Evolutionary conservation across 2,888 invertebrate genomes (phyloP).

Genomic region (Phortica okadai): DNA sequence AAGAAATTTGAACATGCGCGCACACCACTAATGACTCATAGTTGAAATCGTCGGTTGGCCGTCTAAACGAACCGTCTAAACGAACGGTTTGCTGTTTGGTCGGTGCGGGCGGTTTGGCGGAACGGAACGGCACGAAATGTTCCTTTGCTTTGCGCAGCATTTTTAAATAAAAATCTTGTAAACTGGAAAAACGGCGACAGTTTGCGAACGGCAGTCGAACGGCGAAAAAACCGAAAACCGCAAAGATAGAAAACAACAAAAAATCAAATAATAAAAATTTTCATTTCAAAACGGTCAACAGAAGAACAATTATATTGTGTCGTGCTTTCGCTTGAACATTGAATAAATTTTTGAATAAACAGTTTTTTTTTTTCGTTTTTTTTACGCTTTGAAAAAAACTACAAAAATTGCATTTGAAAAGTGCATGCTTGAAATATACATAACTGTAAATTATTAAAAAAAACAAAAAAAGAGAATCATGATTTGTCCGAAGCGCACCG

Average conservation of each 20-base stretch:
- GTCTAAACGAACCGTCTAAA: no score
- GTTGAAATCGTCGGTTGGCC: no score
- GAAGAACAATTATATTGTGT: background rate
- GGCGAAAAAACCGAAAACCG: conserved; percentile 55
- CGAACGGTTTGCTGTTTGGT: no score
- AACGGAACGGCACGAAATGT: background rate
- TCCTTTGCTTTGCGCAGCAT: conserved; percentile 42
- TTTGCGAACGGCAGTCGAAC: conserved; percentile 66
- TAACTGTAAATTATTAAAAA: background rate
- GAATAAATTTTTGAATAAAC: background rate
- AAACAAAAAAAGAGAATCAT: conserved; percentile 48
- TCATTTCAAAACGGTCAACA: background rate
- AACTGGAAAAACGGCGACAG: conserved; percentile 74
- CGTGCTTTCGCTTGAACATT: background rate
- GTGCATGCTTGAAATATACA: background rate
- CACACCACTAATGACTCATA: no score
- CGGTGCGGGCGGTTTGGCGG: background rate
- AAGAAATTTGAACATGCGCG: no score
- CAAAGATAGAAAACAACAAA: conserved; percentile 46
- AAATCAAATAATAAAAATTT: conserved; percentile 19
- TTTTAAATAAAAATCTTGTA: conserved; percentile 74
- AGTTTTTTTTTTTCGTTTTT: conserved; percentile 42
- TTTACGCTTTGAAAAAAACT: background rate
- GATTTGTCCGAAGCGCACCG: conserved; percentile 74
- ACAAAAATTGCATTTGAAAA: background rate